Percentiles rank a stretch among this genome's conserved stretches.
phyloP scores from a whole-genome alignment of 2,797 vertebrate species.

The Poeciliopsis infans region DNA sequence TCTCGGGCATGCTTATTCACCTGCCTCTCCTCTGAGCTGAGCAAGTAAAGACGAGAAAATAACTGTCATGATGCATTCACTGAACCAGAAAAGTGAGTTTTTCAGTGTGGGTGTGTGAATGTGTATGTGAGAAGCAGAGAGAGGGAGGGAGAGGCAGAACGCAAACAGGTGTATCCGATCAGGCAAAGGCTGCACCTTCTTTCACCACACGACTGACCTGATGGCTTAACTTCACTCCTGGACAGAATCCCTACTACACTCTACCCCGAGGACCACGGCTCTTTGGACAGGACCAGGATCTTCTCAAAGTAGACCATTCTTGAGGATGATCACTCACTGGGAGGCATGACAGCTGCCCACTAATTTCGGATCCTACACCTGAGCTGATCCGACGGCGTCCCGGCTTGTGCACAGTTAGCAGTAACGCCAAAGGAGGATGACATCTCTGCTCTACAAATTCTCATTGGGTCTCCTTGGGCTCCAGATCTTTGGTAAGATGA shows the following conservation, averaged over 20 bases:
- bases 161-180: slow-evolving; percentile 74
- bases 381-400: slow-evolving; percentile 29
- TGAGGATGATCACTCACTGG: slow-evolving; percentile 31
- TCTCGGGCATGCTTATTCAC: slow-evolving; percentile 43
- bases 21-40: slow-evolving; percentile 61
- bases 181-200: slow-evolving; percentile 56
- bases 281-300: slow-evolving; percentile 7
- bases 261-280: background rate
- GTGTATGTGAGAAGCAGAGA: background rate
- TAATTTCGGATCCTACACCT: slow-evolving; percentile 32
- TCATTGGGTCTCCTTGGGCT: slow-evolving; percentile 54
- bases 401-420: slow-evolving; percentile 22
- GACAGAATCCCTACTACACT: background rate
- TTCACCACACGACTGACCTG: slow-evolving; percentile 19
- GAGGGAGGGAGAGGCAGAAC: slow-evolving; percentile 20
- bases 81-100: slow-evolving; percentile 71
- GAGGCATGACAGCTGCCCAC: slow-evolving; percentile 31
- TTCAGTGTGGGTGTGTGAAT: slow-evolving; percentile 4
- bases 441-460: slow-evolving; percentile 44
- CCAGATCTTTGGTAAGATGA: slow-evolving; percentile 59
- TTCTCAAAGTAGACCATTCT: background rate
- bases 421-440: slow-evolving; percentile 61
- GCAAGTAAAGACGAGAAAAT: slow-evolving; percentile 74
- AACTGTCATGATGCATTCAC: slow-evolving; percentile 70
- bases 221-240: slow-evolving; percentile 30